Percentiles rank a stretch among this genome's conserved stretches.
These are phyloP conservation scores for Vollenhovia emeryi DNA, from an alignment of 1,140 invertebrate species.

Conservation along the genomic window DNA sequence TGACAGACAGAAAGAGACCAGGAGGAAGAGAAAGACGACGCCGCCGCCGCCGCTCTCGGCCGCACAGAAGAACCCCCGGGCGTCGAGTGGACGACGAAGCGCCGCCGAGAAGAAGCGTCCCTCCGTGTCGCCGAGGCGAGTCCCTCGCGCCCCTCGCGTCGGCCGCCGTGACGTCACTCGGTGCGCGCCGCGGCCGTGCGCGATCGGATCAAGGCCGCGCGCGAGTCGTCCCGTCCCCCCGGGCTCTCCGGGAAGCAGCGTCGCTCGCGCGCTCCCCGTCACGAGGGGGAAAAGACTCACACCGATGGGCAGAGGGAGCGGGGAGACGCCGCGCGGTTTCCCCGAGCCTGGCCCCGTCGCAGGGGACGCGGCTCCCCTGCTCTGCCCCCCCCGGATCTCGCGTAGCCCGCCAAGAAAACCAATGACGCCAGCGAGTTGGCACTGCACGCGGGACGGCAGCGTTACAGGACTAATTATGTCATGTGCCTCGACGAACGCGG, in stretches of 20 bases:
- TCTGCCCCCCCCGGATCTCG: background rate
- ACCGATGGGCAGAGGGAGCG: background rate
- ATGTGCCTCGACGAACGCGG: background rate
- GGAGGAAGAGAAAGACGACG: background rate
- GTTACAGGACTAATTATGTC: constrained; percentile 20
- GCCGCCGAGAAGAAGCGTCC: background rate
- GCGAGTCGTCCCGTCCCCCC: constrained; percentile 4
- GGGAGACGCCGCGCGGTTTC: background rate
- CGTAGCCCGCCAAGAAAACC: background rate
- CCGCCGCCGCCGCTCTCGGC: background rate
- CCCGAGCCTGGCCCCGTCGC: background rate
- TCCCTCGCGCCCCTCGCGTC: constrained; percentile 1
- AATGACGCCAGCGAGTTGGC: constrained; percentile 37
- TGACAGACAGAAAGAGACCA: background rate
- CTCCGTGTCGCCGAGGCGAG: background rate
- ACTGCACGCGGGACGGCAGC: background rate
- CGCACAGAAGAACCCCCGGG: background rate
- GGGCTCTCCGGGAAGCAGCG: background rate
- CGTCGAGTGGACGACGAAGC: background rate
- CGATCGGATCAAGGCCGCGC: constrained; percentile 46
- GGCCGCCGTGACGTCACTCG: constrained; percentile 36
- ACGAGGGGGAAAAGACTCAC: background rate
- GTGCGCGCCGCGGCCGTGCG: constrained; percentile 12
- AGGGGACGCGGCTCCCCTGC: background rate
- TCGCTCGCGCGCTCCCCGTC: background rate